Conservation (phyloP, 2,888 invertebrate genomes). For the Imbricaverruca yamaguchii region DNA sequence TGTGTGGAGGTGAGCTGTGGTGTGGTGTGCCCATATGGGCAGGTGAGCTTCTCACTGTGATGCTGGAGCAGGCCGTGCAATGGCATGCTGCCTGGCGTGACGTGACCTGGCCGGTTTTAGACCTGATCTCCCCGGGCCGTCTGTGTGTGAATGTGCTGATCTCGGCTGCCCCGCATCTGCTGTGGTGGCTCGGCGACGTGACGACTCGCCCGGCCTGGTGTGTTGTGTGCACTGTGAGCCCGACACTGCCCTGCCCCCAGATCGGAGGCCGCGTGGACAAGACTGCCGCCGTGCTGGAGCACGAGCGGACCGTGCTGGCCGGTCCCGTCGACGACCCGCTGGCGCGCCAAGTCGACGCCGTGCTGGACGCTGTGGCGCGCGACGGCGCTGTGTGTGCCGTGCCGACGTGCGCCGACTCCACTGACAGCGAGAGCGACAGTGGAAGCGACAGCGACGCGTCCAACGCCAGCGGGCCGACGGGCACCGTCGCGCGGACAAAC, state of each 20-base stretch:
- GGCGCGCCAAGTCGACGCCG: slow-evolving; percentile 30
- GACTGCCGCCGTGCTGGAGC: slow-evolving; percentile 7
- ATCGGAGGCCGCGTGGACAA: slow-evolving; percentile 10
- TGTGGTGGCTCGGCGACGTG: no score
- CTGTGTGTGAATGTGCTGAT: no score
- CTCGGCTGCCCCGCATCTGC: no score
- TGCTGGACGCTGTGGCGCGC: slow-evolving; percentile 31
- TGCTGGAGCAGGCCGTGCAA: no score
- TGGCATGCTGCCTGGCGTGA: no score
- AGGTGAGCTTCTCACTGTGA: no score
- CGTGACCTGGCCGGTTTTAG: no score
- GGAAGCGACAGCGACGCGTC: not conserved
- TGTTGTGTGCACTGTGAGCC: no score
- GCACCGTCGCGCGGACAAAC: not conserved
- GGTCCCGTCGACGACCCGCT: slow-evolving; percentile 31
- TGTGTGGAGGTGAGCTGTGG: no score
- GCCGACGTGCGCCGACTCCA: slow-evolving; percentile 31
- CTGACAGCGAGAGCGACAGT: not conserved
- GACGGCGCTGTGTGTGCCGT: slow-evolving; percentile 25
- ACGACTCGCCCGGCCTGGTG: no score
- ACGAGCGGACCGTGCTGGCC: slow-evolving; percentile 29
- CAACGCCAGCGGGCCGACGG: not conserved
- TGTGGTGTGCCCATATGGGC: no score
- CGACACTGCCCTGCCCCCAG: not conserved
- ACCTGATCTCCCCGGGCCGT: no score